These are phyloP conservation scores for Atethmia centrago DNA, from an alignment of 2,888 invertebrate species.

Conservation along the genomic window DNA sequence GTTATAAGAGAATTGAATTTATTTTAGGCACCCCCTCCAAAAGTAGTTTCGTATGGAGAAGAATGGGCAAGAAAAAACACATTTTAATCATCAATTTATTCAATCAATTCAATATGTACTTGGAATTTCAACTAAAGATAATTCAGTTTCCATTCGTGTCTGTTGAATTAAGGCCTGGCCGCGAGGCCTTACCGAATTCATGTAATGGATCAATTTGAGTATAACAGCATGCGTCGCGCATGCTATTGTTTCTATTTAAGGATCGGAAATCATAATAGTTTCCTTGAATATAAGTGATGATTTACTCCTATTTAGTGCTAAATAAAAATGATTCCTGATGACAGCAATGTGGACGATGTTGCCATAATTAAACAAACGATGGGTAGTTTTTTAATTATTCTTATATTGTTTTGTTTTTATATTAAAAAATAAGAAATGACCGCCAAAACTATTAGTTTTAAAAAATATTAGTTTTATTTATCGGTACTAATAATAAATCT, in stretches of 20 bases:
- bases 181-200: conserved; percentile 58
- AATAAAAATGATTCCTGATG: not conserved
- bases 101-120: conserved; percentile 8
- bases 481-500: too few species aligned
- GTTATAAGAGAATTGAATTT: too few species aligned
- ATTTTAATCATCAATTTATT: conserved; percentile 6
- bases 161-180: conserved; percentile 32
- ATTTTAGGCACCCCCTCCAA: too few species aligned
- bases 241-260: conserved; percentile 66
- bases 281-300: conserved; percentile 25
- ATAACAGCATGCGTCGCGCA: conserved; percentile 60
- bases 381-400: too few species aligned
- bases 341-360: not conserved
- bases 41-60: too few species aligned
- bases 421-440: not conserved
- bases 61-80: too few species aligned
- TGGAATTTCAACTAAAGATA: conserved; percentile 37
- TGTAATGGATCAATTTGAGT: conserved; percentile 69
- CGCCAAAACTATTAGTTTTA: not conserved
- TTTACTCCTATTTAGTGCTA: not conserved
- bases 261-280: conserved; percentile 56
- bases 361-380: too few species aligned
- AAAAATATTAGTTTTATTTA: not conserved
- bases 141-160: conserved; percentile 34
- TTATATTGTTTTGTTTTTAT: too few species aligned